Conservation (phyloP, 2,888 invertebrate species). For the Cordylochernes scorpioides region DNA sequence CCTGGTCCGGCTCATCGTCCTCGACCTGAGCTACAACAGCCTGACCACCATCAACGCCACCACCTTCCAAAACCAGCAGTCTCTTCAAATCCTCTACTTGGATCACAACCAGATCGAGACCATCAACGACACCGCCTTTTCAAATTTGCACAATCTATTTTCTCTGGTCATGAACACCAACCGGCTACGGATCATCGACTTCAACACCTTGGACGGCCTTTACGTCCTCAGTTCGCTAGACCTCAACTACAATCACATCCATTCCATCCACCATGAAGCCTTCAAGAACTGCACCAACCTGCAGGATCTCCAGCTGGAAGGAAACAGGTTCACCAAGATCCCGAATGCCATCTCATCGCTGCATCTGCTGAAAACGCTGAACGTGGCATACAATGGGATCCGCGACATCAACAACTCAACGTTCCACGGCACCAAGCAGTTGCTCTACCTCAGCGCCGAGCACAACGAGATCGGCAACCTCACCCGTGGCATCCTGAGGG, state of each 20-base stretch:
- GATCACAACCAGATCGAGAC: constrained; percentile 55
- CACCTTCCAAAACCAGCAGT: constrained; percentile 58
- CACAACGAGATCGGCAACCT: constrained; percentile 60
- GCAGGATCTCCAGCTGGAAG: constrained; percentile 64
- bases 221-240: constrained; percentile 59
- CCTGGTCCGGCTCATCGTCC: constrained; percentile 54
- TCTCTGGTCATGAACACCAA: constrained; percentile 61
- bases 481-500: constrained; percentile 46
- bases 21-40: constrained; percentile 57
- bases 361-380: constrained; percentile 56
- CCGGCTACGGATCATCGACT: constrained; percentile 53
- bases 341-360: constrained; percentile 57
- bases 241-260: constrained; percentile 55
- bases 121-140: constrained; percentile 60
- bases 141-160: constrained; percentile 71
- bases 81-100: constrained; percentile 54
- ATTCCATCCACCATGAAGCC: constrained; percentile 56
- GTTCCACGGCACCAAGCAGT: constrained; percentile 52
- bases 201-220: constrained; percentile 58
- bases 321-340: constrained; percentile 49
- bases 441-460: constrained; percentile 62
- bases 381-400: constrained; percentile 71
- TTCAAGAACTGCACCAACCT: constrained; percentile 69
- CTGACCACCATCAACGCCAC: constrained; percentile 50
- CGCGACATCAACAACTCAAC: constrained; percentile 47